Evolutionary conservation across 2,888 invertebrate genomes (phyloP), one percentile per base, ranked within the genome.

Genomic region (Epinotia nisella): DNA sequence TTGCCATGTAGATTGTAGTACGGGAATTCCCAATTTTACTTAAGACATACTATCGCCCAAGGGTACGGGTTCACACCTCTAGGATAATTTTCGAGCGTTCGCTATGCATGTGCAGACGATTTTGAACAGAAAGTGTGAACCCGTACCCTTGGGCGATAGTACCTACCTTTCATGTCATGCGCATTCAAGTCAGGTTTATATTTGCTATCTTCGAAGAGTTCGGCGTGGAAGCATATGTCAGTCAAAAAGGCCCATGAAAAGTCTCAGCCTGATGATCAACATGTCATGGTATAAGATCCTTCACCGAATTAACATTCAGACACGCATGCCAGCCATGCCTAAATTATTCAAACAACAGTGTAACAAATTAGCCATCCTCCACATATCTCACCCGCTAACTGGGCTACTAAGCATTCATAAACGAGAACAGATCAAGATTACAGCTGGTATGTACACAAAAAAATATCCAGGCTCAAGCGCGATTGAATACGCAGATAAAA

Each of bases 401-500:
- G 80, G 89, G 87, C 82, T 84, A 78, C 80, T 78, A 80, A 66
- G 73, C 82, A 82, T 79, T 81, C 80, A 79, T 84, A 81, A 82
- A 83, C 82, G 80, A 81, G 84, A 81, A 82, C 79, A 83, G 86
- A 88, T 86, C 83, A 79, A 87, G 89, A 87, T 89, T 84, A 56
- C 65, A 66, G 35, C 24, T 79, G 82, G 80, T 78, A 81, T 80
- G 80, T 78, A 73, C 75, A 86, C 82, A 89, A 88, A 88, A 89
- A 85, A 80, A 78, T 79, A 80, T 83, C 80, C 82, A 82, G 71
- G 79, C 83, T 80, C 81, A 83, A 87, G 85, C 83, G 76, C 77
- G 72, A 75, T 81, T 78, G 89, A 89, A 87, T 82, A 76, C 21
- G 74, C 78, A 79, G 88, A 90, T 90, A 89, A 83, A 81, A 82